Evolutionary conservation across 2,797 vertebrate species (phyloP).

Genomic region (Melanotaenia boesemani): DNA sequence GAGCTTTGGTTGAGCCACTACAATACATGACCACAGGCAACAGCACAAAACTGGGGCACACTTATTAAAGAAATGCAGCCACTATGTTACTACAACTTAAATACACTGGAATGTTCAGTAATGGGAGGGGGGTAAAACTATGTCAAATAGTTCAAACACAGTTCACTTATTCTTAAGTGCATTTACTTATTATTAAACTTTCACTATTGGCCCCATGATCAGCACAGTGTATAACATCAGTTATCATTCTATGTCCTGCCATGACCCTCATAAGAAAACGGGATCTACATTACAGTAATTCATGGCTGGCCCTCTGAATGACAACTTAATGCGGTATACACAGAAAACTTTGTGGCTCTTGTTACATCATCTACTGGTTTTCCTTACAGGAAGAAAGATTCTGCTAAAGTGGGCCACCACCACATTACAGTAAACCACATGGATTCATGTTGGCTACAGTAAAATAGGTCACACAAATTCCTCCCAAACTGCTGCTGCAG

Average conservation of each 20-base stretch:
- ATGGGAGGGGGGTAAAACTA: slow-evolving; percentile 49
- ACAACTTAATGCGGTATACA: slow-evolving; percentile 5
- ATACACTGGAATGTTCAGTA: slow-evolving; percentile 34
- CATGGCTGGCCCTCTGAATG: slow-evolving; percentile 9
- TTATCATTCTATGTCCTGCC: slow-evolving; percentile 56
- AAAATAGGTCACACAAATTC: slow-evolving; percentile 59
- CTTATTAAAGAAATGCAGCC: slow-evolving; percentile 45
- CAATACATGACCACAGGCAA: slow-evolving; percentile 61
- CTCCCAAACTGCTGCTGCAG: slow-evolving; percentile 6
- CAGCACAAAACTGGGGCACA: slow-evolving; percentile 52
- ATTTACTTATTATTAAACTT: slow-evolving; percentile 44
- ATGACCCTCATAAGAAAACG: slow-evolving; percentile 54
- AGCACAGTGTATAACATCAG: slow-evolving; percentile 39
- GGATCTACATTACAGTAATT: slow-evolving; percentile 18
- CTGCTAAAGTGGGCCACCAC: slow-evolving; percentile 41
- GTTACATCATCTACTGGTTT: slow-evolving; percentile 59
- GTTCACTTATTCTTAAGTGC: slow-evolving; percentile 36
- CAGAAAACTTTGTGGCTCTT: slow-evolving; percentile 8
- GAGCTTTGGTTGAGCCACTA: slow-evolving; percentile 57
- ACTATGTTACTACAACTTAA: slow-evolving; percentile 45
- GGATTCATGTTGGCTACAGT: slow-evolving; percentile 34
- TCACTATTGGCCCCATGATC: slow-evolving; percentile 36
- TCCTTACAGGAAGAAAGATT: slow-evolving; percentile 41
- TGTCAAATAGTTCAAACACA: slow-evolving; percentile 39
- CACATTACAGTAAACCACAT: slow-evolving; percentile 59